A percentile compares a stretch with the other conserved stretches of the same genome.
phyloP scores from a whole-genome alignment of 2,113 vertebrate genomes.

The Gasterosteus nipponicus region DNA sequence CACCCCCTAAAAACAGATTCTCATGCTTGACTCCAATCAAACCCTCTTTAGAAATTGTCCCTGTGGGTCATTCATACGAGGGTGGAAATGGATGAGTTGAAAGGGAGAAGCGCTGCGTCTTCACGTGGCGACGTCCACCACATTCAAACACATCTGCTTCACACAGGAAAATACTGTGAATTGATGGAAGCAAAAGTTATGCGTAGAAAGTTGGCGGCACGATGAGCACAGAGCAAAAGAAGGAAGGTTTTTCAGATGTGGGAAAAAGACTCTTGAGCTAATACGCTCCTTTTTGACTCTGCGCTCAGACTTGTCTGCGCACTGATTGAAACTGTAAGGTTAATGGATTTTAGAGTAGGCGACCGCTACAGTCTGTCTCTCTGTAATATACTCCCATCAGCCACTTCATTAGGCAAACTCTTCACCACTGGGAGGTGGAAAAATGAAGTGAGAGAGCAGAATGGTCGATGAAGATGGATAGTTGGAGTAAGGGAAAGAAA shows the following conservation, averaged over 20 bases:
- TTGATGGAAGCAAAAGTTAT: not conserved
- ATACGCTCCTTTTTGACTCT: conserved; percentile 56
- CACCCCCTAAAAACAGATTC: too few relatives aligned
- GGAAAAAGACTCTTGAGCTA: conserved; percentile 47
- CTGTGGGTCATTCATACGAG: not conserved
- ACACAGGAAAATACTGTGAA: not conserved
- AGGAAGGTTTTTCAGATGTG: conserved; percentile 21
- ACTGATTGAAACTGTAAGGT: conserved; percentile 77
- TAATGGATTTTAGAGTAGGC: conserved; percentile 80
- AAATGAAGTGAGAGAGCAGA: conserved; percentile 69
- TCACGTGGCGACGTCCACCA: not conserved
- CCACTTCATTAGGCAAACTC: conserved; percentile 79
- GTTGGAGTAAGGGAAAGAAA: conserved; percentile 44
- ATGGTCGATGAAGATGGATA: conserved; percentile 56
- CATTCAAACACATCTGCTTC: not conserved
- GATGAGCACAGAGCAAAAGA: not conserved
- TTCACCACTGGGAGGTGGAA: conserved; percentile 63
- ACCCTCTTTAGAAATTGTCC: not conserved
- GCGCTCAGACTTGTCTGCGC: conserved; percentile 62
- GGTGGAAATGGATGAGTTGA: not conserved
- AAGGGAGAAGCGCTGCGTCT: not conserved
- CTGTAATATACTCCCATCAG: conserved; percentile 79
- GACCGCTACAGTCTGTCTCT: conserved; percentile 72
- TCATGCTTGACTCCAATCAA: not conserved
- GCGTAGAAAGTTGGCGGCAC: not conserved